These are phyloP conservation scores for Zoanthus sociatus DNA, from an alignment of 92 coral and sea anemone species.

Conservation along the genomic window DNA sequence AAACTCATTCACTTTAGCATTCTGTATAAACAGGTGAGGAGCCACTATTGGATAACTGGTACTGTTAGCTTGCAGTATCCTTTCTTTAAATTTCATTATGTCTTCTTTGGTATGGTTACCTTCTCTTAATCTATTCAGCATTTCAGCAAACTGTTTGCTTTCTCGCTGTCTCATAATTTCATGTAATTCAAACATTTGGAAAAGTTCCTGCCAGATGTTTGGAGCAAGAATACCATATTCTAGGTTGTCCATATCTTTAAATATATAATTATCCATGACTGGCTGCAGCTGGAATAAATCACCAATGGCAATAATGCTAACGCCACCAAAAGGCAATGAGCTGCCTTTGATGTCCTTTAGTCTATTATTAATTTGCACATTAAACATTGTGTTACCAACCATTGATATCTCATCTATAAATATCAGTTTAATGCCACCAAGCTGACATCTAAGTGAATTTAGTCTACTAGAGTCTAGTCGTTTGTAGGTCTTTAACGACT, in stretches of 20 bases:
- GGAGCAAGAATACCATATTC: constrained; percentile 4
- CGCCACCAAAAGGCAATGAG: constrained; percentile 1
- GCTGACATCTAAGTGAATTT: constrained; percentile 8
- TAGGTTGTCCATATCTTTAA: constrained; percentile 10
- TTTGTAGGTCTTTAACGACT: constrained; percentile 12
- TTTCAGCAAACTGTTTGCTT: constrained; percentile 10
- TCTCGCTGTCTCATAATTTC: not conserved
- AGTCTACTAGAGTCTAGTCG: constrained; percentile 11
- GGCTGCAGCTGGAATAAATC: constrained; percentile 6
- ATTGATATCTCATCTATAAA: constrained; percentile 3
- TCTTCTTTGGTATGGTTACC: constrained; percentile 8
- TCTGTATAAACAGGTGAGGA: constrained; percentile 2
- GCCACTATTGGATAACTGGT: not conserved
- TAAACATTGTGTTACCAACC: constrained; percentile 7
- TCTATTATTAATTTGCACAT: constrained; percentile 14
- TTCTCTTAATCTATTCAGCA: constrained; percentile 6
- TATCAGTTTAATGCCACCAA: not conserved
- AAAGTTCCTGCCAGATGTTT: constrained; percentile 4
- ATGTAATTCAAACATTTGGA: not conserved
- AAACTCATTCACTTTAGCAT: constrained; percentile 4
- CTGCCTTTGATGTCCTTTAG: constrained; percentile 4
- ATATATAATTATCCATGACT: constrained; percentile 8
- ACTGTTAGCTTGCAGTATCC: not conserved
- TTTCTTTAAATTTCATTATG: not conserved
- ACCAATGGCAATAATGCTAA: constrained; percentile 4